A percentile compares a stretch with the other conserved stretches of the same genome.
Conservation (phyloP, 2,888 invertebrate species). For the Netelia melanura region DNA sequence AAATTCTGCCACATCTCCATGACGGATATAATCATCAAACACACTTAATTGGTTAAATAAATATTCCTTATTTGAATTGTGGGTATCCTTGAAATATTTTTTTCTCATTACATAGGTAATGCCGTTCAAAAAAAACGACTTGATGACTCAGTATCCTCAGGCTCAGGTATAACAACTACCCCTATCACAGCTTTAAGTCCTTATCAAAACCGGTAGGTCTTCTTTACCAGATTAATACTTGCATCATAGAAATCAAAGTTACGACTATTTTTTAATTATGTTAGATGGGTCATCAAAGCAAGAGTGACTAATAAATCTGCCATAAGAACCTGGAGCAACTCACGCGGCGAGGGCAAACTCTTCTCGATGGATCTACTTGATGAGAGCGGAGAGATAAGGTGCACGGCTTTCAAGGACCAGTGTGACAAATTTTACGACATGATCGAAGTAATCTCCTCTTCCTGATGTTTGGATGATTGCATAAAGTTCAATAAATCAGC, state of each 20-base stretch:
- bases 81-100: background rate
- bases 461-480: background rate
- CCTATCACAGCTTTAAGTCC: conserved; percentile 96
- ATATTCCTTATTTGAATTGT: background rate
- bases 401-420: conserved; percentile 94
- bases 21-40: no score
- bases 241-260: background rate
- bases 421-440: conserved; percentile 96
- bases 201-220: conserved; percentile 94
- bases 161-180: conserved; percentile 75
- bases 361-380: conserved; percentile 97
- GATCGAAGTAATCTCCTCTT: conserved; percentile 89
- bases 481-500: background rate
- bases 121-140: conserved; percentile 53
- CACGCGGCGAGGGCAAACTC: conserved; percentile 96
- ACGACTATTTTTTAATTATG: conserved; percentile 40
- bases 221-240: background rate
- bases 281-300: conserved; percentile 96
- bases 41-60: background rate
- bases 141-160: conserved; percentile 71
- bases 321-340: conserved; percentile 96
- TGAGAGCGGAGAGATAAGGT: conserved; percentile 96
- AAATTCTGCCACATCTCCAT: no score
- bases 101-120: background rate
- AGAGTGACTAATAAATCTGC: conserved; percentile 93